These are phyloP conservation scores for Valencia hispanica DNA, from an alignment of 2,797 vertebrate species.

Conservation along the genomic window DNA sequence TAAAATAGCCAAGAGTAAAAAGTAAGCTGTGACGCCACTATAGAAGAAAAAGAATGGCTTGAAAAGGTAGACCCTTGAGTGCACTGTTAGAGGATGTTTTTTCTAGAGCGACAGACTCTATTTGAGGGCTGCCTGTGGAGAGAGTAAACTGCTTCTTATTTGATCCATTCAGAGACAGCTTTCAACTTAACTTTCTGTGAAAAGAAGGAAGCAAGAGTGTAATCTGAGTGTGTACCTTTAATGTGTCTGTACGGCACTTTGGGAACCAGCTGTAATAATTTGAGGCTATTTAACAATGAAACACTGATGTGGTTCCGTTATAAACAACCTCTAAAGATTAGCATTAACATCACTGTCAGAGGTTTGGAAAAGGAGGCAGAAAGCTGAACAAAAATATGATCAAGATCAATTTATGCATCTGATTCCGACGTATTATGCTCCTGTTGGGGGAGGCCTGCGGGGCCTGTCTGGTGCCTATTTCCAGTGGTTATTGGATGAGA, in stretches of 20 bases:
- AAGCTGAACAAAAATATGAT: neutral
- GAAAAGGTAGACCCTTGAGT: neutral
- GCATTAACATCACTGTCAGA: neutral
- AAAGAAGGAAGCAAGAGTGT: constrained; percentile 10
- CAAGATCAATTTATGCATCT: neutral
- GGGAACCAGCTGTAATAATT: constrained; percentile 16
- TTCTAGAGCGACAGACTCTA: constrained; percentile 15
- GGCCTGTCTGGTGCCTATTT: neutral
- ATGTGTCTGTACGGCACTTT: constrained; percentile 34
- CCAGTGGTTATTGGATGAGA: neutral
- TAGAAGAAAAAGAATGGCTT: neutral
- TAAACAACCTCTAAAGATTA: neutral
- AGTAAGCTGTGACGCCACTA: constrained; percentile 6
- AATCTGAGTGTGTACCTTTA: constrained; percentile 7
- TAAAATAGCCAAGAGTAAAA: constrained; percentile 3
- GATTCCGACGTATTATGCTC: neutral
- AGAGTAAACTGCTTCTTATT: constrained; percentile 42
- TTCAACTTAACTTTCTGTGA: constrained; percentile 19
- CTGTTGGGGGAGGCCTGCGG: neutral
- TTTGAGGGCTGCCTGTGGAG: constrained; percentile 8
- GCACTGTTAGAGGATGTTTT: constrained; percentile 28
- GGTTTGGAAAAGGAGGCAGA: neutral
- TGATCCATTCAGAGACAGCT: constrained; percentile 24
- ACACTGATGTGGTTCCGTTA: neutral
- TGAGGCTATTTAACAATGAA: neutral